Evolutionary conservation across 2,888 invertebrate genomes (phyloP).

Genomic region (Stomorhina lunata): DNA sequence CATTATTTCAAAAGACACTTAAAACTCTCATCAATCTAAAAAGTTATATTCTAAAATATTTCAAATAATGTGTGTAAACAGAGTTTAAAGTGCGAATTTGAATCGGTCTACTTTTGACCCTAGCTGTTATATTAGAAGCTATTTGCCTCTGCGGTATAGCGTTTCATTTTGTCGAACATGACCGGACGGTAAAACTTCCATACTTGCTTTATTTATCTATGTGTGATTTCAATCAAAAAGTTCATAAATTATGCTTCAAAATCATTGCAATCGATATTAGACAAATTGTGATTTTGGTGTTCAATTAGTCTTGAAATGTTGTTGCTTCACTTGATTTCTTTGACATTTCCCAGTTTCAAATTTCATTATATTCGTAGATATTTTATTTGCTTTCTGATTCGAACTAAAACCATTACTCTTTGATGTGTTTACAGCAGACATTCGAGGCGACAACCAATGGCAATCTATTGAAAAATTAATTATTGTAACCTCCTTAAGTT

Average conservation of each 20-base stretch:
- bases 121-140: neutral
- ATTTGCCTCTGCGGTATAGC: too few species aligned
- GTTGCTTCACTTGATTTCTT: neutral
- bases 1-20: too few species aligned
- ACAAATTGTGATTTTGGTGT: neutral
- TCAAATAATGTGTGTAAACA: too few species aligned
- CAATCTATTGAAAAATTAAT: slow-evolving; percentile 2
- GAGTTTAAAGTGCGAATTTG: too few species aligned
- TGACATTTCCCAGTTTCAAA: neutral
- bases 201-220: too few species aligned
- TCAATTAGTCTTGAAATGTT: slow-evolving; percentile 25
- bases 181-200: too few species aligned
- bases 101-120: too few species aligned
- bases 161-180: too few species aligned
- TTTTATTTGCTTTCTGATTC: neutral
- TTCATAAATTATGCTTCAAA: slow-evolving; percentile 30
- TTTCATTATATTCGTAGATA: slow-evolving; percentile 15
- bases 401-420: neutral
- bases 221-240: slow-evolving; percentile 13
- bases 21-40: too few species aligned
- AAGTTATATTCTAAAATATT: too few species aligned
- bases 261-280: slow-evolving; percentile 11
- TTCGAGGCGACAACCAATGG: neutral
- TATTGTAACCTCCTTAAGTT: neutral
- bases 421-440: slow-evolving; percentile 2